Conservation (phyloP, 2,113 vertebrate genomes). For the Prunella himalayana region DNA sequence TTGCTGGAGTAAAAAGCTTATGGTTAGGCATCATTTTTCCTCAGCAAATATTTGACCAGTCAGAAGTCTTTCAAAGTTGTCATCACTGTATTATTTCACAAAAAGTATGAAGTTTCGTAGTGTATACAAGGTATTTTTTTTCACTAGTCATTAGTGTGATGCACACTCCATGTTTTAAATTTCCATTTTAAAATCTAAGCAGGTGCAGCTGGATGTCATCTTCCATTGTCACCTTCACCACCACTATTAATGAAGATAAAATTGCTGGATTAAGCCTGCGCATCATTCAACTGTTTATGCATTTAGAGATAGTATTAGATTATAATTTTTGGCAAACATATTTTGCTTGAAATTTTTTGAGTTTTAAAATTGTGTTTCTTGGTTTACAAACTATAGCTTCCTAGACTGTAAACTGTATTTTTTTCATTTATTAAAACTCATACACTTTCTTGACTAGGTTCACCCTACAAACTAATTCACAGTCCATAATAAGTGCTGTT, state of each 20-base stretch:
- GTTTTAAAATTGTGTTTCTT: not conserved
- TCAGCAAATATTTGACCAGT: not conserved
- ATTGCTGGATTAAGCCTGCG: not conserved
- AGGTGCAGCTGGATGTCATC: not conserved
- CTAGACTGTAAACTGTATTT: not conserved
- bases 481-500: not conserved
- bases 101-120: not conserved
- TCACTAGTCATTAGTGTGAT: not conserved
- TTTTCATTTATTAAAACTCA: not conserved
- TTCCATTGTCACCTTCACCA: not conserved
- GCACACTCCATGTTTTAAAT: not conserved
- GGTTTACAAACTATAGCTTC: not conserved
- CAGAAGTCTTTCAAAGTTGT: not conserved
- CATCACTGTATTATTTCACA: not conserved
- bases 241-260: not conserved
- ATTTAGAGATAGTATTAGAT: not conserved
- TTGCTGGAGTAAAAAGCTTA: not conserved
- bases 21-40: not conserved
- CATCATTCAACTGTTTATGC: not conserved
- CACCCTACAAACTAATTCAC: not conserved
- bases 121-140: not conserved
- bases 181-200: not conserved
- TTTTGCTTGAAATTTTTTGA: not conserved
- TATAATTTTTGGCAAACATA: fast-evolving
- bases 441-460: not conserved